Evolutionary conservation across 2,888 invertebrate genomes (phyloP).

Genomic region (Xestia rhomboidea): DNA sequence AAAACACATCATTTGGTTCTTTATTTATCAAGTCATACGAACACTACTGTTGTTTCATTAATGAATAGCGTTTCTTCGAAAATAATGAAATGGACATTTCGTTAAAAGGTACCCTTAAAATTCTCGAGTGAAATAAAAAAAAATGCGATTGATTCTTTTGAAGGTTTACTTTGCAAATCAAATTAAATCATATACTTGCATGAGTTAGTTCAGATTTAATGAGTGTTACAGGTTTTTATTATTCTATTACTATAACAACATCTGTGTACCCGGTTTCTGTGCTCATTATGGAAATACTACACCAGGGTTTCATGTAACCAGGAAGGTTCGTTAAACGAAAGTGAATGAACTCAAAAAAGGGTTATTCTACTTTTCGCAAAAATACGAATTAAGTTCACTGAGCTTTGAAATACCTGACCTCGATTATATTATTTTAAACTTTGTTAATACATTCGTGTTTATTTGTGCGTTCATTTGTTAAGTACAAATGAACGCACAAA

Average conservation of each 20-base stretch:
- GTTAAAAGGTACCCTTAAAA: too few relatives aligned
- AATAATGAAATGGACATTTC: neutral
- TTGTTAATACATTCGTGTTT: neutral
- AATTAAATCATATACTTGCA: neutral
- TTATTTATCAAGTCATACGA: too few relatives aligned
- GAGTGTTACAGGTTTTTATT: neutral
- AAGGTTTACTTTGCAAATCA: too few relatives aligned
- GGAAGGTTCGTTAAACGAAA: neutral
- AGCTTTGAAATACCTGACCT: neutral
- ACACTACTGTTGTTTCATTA: neutral
- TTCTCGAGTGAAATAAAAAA: neutral
- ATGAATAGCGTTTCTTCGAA: neutral
- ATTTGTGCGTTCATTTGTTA: neutral
- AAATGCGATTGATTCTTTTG: too few relatives aligned
- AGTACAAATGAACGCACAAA: too few relatives aligned
- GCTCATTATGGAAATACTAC: slow-evolving; percentile 5
- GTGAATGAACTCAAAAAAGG: neutral
- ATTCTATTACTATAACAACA: neutral
- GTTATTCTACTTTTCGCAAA: neutral
- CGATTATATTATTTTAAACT: neutral
- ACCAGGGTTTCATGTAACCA: neutral
- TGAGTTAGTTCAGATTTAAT: neutral
- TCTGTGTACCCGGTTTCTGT: neutral
- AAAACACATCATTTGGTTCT: neutral
- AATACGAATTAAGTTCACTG: neutral